Evolutionary conservation across 1,140 invertebrate genomes (phyloP), one percentile per base, ranked within the genome.

Genomic region (Thalassaphorura encarpata): DNA sequence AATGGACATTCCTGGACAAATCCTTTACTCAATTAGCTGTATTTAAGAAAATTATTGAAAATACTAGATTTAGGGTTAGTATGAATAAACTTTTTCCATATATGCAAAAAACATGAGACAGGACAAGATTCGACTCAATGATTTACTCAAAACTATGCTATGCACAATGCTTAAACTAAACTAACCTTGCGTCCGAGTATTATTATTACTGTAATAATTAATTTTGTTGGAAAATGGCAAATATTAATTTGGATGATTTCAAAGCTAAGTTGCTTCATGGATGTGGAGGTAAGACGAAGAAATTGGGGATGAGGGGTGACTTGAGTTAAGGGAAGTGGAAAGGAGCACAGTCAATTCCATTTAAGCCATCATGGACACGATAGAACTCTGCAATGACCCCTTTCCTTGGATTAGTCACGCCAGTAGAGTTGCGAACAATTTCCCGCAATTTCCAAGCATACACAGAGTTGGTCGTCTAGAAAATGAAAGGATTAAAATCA

Each of bases 391-490:
- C 50, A 31, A 52, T 57, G 23, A 24, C 57, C 18, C 18, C 19
- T 3, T 29, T 18, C 4, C 60, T 28, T 24, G 55, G 52, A 24
- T 19, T 16, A 27, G 24, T 27, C 6, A 15, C 27, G 24, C 4
- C 18, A 15, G 24, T 27, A 6, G 4, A 33, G 36, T 58, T 53
- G 1, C 28, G 31, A 15, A 58, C 36, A 40, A 39, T 40, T 33
- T 58, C 55, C 47, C 6, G 3, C 15, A 62, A 13, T 24, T 54
- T 58, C 60, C 60, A 62, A 13, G 46, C 55, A 52, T 62, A 62
- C 41, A 58, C 60, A 1, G 60, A 62, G 41, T 62, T 62, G 2
- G 52, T 53, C n/a, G n/a, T n/a, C n/a, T n/a, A n/a, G n/a, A n/a
- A n/a, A n/a, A n/a, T n/a, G n/a, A n/a, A n/a, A n/a, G n/a, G n/a